phyloP scores from a whole-genome alignment of 2,888 invertebrate genomes.

The Acronicta psi region DNA sequence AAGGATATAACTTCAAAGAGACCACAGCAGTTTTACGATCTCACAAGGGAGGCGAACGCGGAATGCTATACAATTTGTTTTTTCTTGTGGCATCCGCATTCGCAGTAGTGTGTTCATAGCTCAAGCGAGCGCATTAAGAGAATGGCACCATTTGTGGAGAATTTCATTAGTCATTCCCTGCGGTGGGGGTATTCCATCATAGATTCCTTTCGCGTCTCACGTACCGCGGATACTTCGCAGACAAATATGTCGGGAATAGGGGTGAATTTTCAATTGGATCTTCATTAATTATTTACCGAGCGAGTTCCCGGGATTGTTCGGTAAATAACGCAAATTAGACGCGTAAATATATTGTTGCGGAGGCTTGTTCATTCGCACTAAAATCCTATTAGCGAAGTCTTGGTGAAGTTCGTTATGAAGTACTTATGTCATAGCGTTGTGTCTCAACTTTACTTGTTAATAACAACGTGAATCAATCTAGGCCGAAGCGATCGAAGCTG shows the following conservation, averaged over 20 bases:
- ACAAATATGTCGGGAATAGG: conserved; percentile 68
- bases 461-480: conserved; percentile 45
- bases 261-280: conserved; percentile 70
- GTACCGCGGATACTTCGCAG: conserved; percentile 66
- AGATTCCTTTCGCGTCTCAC: conserved; percentile 69
- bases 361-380: conserved; percentile 46
- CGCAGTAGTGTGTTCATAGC: conserved; percentile 61
- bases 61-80: conserved; percentile 60
- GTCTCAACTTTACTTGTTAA: conserved; percentile 48
- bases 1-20: conserved; percentile 52
- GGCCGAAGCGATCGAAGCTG: conserved; percentile 35
- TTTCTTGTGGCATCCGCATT: conserved; percentile 41
- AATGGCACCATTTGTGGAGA: conserved; percentile 72
- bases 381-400: conserved; percentile 53
- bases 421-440: conserved; percentile 31
- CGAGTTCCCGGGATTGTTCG: conserved; percentile 57
- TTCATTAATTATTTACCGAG: conserved; percentile 66
- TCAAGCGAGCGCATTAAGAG: conserved; percentile 69
- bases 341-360: conserved; percentile 51
- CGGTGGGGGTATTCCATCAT: conserved; percentile 70
- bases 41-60: conserved; percentile 30
- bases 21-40: conserved; percentile 47
- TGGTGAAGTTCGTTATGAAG: conserved; percentile 52
- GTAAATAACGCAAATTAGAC: conserved; percentile 58
- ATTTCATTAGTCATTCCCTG: conserved; percentile 77